Percentiles rank a stretch among this genome's conserved stretches.
These are phyloP conservation scores for Hyalella azteca DNA, from an alignment of 2,888 invertebrate genomes.

Conservation along the genomic window DNA sequence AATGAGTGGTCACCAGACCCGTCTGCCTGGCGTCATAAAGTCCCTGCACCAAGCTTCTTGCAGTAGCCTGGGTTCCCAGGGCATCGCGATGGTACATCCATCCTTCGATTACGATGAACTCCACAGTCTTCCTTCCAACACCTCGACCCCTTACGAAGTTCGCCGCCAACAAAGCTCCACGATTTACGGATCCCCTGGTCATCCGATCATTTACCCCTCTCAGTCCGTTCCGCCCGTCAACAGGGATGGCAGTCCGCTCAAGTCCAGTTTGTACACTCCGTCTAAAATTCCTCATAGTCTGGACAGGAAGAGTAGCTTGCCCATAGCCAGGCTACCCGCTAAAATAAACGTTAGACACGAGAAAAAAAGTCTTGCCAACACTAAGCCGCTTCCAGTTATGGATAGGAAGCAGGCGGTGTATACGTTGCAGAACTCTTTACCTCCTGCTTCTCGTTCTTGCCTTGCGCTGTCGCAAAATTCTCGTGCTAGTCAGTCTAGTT, in stretches of 20 bases:
- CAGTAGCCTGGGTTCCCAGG: not conserved
- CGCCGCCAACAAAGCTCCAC: not conserved
- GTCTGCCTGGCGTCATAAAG: not conserved
- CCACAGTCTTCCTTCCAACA: not conserved
- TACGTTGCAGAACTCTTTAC: constrained; percentile 49
- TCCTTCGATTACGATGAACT: not conserved
- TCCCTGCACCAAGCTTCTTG: not conserved
- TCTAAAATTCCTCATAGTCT: constrained; percentile 1
- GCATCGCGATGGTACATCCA: not conserved
- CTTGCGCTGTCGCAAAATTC: not conserved
- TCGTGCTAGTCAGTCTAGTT: not conserved
- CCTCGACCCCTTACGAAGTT: not conserved
- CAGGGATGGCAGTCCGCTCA: not conserved
- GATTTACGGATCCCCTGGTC: constrained; percentile 38
- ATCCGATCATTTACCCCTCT: constrained; percentile 44
- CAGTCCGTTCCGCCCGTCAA: not conserved
- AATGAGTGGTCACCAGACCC: not conserved
- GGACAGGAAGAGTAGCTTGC: constrained; percentile 28
- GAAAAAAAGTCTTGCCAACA: not conserved
- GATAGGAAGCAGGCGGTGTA: constrained; percentile 57
- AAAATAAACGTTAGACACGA: constrained; percentile 38
- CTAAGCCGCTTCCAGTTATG: constrained; percentile 45
- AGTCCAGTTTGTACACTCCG: constrained; percentile 12
- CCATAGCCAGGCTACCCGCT: constrained; percentile 38
- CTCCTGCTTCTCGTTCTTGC: constrained; percentile 33